These are phyloP conservation scores for Anguilla megastoma DNA, from an alignment of 2,797 vertebrate genomes.

Conservation along the genomic window DNA sequence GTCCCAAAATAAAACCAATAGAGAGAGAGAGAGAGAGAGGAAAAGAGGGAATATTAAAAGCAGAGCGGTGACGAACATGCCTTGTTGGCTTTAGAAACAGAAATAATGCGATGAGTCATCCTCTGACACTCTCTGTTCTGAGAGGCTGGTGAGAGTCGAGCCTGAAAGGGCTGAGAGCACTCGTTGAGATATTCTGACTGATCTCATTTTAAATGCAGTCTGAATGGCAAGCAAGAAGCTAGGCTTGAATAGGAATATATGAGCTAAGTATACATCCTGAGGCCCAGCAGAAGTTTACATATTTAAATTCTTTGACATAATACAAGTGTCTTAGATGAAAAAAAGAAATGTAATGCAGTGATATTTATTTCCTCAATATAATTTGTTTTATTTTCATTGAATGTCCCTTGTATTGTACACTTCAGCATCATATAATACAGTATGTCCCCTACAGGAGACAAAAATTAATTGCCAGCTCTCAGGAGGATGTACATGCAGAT, in stretches of 20 bases:
- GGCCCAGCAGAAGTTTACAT: background rate
- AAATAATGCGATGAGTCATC: slow-evolving; percentile 29
- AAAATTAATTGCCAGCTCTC: background rate
- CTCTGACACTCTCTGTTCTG: slow-evolving; percentile 16
- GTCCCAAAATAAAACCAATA: background rate
- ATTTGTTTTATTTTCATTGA: background rate
- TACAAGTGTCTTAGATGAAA: background rate
- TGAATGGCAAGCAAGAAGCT: background rate
- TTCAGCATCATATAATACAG: background rate
- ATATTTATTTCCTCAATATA: no score
- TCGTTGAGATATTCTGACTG: slow-evolving; percentile 12
- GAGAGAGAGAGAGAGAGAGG: background rate
- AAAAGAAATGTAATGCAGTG: background rate
- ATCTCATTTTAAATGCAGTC: background rate
- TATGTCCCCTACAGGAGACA: background rate
- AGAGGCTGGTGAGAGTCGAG: slow-evolving; percentile 10
- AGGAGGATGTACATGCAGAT: background rate
- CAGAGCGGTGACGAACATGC: background rate
- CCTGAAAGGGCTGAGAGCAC: background rate
- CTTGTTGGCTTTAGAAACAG: slow-evolving; percentile 19
- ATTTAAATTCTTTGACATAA: background rate
- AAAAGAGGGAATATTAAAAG: slow-evolving; percentile 15
- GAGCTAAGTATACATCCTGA: background rate
- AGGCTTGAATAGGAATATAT: background rate
- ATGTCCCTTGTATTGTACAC: background rate